Conservation (phyloP, 2,797 vertebrate genomes). For the Chaetophractus vellerosus region DNA sequence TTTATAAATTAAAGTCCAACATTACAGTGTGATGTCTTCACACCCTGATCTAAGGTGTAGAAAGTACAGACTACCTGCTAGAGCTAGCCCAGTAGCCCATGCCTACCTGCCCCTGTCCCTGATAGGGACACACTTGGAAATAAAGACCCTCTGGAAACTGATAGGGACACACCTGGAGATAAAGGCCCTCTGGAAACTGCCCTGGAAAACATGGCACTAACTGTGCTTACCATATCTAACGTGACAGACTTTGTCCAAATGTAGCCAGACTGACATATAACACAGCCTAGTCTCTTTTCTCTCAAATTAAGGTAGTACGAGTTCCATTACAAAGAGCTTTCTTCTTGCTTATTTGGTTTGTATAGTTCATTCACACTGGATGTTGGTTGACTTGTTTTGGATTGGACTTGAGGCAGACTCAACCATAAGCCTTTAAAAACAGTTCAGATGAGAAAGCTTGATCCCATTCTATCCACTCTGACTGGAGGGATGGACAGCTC, state of each 20-base stretch:
- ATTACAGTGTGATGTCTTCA: background rate
- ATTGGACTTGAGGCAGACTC: background rate
- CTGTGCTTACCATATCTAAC: background rate
- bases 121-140: background rate
- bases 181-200: background rate
- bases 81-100: background rate
- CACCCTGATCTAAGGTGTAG: background rate
- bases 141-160: background rate
- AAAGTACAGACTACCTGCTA: background rate
- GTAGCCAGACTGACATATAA: background rate
- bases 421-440: background rate
- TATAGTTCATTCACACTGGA: background rate
- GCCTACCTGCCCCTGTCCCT: background rate
- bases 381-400: background rate
- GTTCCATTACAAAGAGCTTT: background rate
- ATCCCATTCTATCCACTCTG: background rate
- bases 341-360: background rate
- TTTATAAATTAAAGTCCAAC: conserved; percentile 2
- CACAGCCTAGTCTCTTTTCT: background rate
- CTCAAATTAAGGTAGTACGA: background rate
- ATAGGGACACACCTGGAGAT: background rate
- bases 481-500: background rate
- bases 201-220: background rate
- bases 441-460: background rate
- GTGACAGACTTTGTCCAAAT: background rate